phyloP scores from a whole-genome alignment of 1,140 invertebrate species.

The Rhopalosiphum maidis region DNA sequence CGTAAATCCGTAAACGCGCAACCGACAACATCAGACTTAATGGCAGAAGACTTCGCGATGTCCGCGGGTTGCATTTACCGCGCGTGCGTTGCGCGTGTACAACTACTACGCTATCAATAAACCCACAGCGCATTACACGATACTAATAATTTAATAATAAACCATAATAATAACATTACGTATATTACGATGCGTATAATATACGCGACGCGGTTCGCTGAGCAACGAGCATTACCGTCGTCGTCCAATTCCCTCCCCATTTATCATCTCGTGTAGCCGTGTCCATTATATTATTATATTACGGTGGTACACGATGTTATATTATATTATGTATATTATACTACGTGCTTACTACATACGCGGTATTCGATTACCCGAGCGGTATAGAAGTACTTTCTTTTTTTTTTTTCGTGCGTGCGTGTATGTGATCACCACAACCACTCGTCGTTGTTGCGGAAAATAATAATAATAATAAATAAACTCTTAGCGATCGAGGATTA shows the following conservation, averaged over 20 bases:
- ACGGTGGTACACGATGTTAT: neutral
- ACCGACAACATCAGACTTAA: no score
- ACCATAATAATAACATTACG: neutral
- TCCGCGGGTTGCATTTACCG: no score
- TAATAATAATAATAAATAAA: constrained; percentile 28
- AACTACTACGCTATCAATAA: neutral
- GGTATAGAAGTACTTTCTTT: neutral
- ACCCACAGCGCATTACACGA: neutral
- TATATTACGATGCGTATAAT: neutral
- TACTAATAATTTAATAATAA: neutral
- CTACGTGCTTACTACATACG: neutral
- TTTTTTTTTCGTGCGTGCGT: neutral
- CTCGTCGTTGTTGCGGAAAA: constrained; percentile 43
- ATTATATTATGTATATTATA: neutral
- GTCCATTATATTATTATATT: constrained; percentile 9
- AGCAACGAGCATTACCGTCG: neutral
- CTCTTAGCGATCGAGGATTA: constrained; percentile 20
- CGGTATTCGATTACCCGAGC: constrained; percentile 23
- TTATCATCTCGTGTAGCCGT: neutral
- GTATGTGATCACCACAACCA: neutral
- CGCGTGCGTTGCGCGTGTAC: no score
- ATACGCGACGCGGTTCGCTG: neutral
- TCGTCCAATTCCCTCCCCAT: neutral
- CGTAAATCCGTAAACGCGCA: no score
- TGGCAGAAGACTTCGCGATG: no score